These are phyloP conservation scores for Enteromius argenteus DNA, from an alignment of 2,797 vertebrate genomes.

Conservation along the genomic window DNA sequence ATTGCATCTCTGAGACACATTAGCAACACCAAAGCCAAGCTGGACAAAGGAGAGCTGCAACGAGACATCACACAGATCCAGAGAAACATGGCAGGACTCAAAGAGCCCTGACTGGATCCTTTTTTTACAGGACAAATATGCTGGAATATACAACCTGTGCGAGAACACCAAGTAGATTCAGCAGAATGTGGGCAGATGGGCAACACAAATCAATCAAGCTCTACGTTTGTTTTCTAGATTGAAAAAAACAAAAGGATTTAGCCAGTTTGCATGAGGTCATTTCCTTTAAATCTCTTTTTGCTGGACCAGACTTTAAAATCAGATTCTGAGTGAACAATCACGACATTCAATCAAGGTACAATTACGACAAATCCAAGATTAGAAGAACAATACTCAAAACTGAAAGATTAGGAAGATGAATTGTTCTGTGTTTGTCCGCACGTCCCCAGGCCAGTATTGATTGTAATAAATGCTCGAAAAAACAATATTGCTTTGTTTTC, in stretches of 20 bases:
- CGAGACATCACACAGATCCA: slow-evolving; percentile 73
- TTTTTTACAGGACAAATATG: not conserved
- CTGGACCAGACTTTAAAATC: not conserved
- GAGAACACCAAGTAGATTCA: slow-evolving; percentile 4
- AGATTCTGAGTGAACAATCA: slow-evolving; percentile 10
- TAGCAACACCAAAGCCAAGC: slow-evolving; percentile 79
- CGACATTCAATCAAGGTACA: slow-evolving; percentile 6
- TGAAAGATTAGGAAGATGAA: not conserved
- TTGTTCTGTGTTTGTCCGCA: not conserved
- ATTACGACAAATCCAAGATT: slow-evolving; percentile 9
- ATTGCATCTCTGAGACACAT: slow-evolving; percentile 84
- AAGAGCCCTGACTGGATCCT: slow-evolving; percentile 61
- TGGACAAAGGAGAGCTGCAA: slow-evolving; percentile 81
- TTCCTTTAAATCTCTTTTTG: slow-evolving; percentile 16
- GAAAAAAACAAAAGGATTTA: slow-evolving; percentile 10
- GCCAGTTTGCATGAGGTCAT: not conserved
- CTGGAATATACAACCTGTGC: not conserved
- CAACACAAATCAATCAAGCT: slow-evolving; percentile 25
- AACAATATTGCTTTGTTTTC: not conserved
- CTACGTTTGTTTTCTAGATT: slow-evolving; percentile 3
- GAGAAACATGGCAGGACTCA: slow-evolving; percentile 70
- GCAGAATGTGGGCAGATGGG: slow-evolving; percentile 12
- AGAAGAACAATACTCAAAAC: not conserved
- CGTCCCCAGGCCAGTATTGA: not conserved
- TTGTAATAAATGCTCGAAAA: not conserved